A percentile compares a stretch with the other conserved stretches of the same genome.
Evolutionary conservation across 2,888 invertebrate species (phyloP).

Genomic region (Cistogaster globosa): DNA sequence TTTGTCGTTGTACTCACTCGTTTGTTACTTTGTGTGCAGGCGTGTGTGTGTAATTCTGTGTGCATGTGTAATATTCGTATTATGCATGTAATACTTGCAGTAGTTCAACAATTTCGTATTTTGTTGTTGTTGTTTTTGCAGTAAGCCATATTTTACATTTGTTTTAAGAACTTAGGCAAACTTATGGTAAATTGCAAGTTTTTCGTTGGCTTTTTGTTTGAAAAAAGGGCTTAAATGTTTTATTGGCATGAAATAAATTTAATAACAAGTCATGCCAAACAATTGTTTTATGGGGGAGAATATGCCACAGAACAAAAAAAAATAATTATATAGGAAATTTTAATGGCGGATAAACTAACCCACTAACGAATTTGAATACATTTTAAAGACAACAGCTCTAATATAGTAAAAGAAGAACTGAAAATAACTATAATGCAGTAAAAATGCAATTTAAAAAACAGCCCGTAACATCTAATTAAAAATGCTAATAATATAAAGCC

Average conservation of each 20-base stretch:
- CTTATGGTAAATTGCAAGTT: constrained; percentile 50
- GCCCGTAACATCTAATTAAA: too few species aligned
- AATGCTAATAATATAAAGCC: too few species aligned
- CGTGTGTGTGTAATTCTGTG: neutral
- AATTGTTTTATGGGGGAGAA: constrained; percentile 9
- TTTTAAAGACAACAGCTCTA: too few species aligned
- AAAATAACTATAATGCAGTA: too few species aligned
- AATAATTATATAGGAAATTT: neutral
- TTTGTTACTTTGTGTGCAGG: neutral
- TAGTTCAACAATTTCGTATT: constrained; percentile 50
- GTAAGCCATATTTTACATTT: constrained; percentile 54
- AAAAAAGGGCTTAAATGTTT: constrained; percentile 51
- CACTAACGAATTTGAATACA: neutral
- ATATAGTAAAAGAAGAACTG: neutral
- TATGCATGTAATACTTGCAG: constrained; percentile 56
- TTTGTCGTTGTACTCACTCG: constrained; percentile 7
- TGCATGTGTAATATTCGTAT: constrained; percentile 46
- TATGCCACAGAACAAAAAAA: neutral
- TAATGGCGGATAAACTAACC: neutral
- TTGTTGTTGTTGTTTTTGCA: constrained; percentile 34
- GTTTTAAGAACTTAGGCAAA: constrained; percentile 67
- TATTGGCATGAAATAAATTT: constrained; percentile 59
- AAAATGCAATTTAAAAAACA: too few species aligned
- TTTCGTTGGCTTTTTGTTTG: constrained; percentile 28
- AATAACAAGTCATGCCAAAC: constrained; percentile 42